Base-by-base conservation (phyloP, 1,140 invertebrate genomes). In the Dryas iulia region DNA sequence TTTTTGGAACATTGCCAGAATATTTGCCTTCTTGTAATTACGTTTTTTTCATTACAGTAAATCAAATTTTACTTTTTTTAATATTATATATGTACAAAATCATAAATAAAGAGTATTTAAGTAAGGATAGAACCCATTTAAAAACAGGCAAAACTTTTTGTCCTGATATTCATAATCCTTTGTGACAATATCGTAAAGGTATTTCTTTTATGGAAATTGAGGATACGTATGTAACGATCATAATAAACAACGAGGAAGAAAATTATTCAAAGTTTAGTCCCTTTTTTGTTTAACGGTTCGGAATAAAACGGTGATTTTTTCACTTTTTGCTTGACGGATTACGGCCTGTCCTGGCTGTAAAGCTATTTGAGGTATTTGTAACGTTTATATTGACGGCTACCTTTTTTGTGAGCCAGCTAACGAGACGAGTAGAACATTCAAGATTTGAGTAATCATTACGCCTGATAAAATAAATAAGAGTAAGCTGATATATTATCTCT, bases 241-340 rank as follows among this genome's bases (percentile, higher is more conserved):
- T 24, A 39, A 62, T 53, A 52, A 62, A 62, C 59, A 62, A 53
- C 35, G 47, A 18, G n/a, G 10, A 53, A 53, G 59, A 62, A 47
- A 47, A 62, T 62, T 62, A 62, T 62, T 62, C 59, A 62, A 62
- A 52, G 39, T 52, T 52, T 52, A n/a, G 33, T 14, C 10, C 24
- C 39, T 39, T 60, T 53, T 30, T 53, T 52, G 35, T 62, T 62
- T 14, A 28, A 30, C 59, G 59, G n/a, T 28, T 6, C 47, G 31
- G 35, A 14, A 62, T 62, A 62, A 52, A 62, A 23, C 18, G 23
- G 28, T 62, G 35, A 62, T 62, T 52, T 62, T 62, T 62, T n/a
- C 59, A 26, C 59, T 25, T 60, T 14, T 52, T 21, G 25, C 14
- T 52, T 28, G 35, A 61, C 18, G 35, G 35, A 61, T 61, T 61